Percentiles rank a stretch among this genome's conserved stretches.
phyloP scores from a whole-genome alignment of 2,797 vertebrate species.

The Pelodytes ibericus region DNA sequence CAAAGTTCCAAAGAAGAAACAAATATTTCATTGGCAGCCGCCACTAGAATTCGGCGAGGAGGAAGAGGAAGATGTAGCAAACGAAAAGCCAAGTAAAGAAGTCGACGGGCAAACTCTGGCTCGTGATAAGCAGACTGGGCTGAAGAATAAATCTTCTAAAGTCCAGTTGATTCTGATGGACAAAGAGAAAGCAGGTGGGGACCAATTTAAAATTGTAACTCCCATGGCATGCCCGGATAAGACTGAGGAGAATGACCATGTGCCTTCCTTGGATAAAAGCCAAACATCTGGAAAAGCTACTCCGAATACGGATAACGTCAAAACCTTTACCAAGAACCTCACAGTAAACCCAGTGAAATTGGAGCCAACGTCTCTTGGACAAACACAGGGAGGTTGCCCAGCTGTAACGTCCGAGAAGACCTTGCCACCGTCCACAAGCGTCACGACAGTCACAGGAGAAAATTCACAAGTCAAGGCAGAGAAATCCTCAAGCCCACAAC shows the following conservation, averaged over 20 bases:
- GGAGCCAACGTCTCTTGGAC: background rate
- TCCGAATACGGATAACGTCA: constrained; percentile 80
- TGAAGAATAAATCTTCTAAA: constrained; percentile 32
- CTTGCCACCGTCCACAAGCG: background rate
- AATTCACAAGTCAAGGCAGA: constrained; percentile 16
- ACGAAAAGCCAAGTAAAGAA: constrained; percentile 59
- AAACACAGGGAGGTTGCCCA: background rate
- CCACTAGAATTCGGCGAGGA: constrained; percentile 94
- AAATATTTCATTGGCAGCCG: constrained; percentile 94
- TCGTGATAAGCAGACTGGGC: constrained; percentile 59
- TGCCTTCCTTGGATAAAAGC: constrained; percentile 47
- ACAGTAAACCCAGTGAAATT: background rate
- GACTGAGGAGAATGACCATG: constrained; percentile 50
- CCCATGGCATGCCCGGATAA: constrained; percentile 58
- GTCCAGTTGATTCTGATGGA: constrained; percentile 56
- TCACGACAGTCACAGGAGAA: background rate
- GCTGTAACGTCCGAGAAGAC: background rate
- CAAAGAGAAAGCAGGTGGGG: constrained; percentile 53
- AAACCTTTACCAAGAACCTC: constrained; percentile 80
- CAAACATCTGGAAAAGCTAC: constrained; percentile 64
- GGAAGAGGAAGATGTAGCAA: constrained; percentile 76
- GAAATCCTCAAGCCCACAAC: background rate
- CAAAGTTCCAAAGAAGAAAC: constrained; percentile 87
- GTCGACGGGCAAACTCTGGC: constrained; percentile 57
- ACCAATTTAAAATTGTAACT: constrained; percentile 56